Percentiles rank a stretch among this genome's conserved stretches.
Evolutionary conservation across 2,888 invertebrate genomes (phyloP).

Genomic region (Eilema sororculum): DNA sequence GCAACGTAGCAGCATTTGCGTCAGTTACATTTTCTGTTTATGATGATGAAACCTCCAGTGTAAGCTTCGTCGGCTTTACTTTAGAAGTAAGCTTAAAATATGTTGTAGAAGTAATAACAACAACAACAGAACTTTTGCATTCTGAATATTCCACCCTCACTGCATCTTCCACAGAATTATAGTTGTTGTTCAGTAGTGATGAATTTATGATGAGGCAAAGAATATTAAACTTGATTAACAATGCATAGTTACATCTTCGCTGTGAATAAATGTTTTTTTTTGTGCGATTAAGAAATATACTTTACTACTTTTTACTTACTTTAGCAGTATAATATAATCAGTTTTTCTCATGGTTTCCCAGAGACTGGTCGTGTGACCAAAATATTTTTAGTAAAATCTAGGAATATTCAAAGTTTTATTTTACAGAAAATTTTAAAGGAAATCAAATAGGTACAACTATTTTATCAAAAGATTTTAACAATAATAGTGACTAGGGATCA

Average conservation of each 20-base stretch:
- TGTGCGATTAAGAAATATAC: too few species aligned
- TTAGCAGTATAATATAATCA: background rate
- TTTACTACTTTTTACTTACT: background rate
- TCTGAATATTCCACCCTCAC: background rate
- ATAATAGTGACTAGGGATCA: too few species aligned
- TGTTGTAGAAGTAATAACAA: background rate
- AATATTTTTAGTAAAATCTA: background rate
- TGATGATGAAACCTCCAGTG: slow-evolving; percentile 12
- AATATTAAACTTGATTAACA: background rate
- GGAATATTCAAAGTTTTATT: background rate
- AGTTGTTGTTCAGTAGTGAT: background rate
- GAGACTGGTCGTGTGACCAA: too few species aligned
- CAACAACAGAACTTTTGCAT: background rate
- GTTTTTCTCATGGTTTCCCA: too few species aligned
- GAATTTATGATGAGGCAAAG: background rate
- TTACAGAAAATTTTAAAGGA: background rate
- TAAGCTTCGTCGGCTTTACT: background rate
- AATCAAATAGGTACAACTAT: too few species aligned
- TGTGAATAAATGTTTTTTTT: too few species aligned
- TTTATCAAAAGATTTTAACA: too few species aligned
- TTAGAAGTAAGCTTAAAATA: background rate
- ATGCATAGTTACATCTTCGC: background rate
- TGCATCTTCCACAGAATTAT: background rate
- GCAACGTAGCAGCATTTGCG: background rate
- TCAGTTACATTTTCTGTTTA: slow-evolving; percentile 6